Evolutionary conservation across 2,888 invertebrate genomes (phyloP).

Genomic region (Leucophora obtusa): DNA sequence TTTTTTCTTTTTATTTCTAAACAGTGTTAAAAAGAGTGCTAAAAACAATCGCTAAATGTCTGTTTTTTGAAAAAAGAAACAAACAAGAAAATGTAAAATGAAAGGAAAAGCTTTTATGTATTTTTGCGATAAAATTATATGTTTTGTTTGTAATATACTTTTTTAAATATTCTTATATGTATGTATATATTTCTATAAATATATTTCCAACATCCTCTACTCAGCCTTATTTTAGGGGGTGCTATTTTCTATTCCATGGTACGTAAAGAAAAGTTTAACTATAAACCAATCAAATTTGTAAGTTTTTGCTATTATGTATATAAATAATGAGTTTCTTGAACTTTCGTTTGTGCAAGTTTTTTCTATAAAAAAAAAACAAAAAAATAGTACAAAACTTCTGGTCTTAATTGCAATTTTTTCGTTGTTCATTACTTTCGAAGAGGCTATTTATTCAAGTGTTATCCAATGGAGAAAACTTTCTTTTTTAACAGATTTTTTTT

Average conservation of each 20-base stretch:
- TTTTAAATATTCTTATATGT: background rate
- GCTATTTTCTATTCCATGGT: background rate
- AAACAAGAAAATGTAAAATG: background rate
- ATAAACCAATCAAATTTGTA: conserved; percentile 56
- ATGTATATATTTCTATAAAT: no score
- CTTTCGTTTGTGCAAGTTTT: conserved; percentile 26
- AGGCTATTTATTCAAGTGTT: conserved; percentile 31
- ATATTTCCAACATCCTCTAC: background rate
- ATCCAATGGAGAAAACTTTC: conserved; percentile 12
- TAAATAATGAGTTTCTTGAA: conserved; percentile 54
- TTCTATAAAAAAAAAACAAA: background rate
- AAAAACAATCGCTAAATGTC: conserved; percentile 7
- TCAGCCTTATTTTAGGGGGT: background rate
- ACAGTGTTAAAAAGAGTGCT: conserved; percentile 7
- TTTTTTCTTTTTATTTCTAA: background rate
- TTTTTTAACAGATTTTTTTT: conserved; percentile 11
- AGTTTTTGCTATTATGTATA: conserved; percentile 40
- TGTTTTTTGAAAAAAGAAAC: background rate
- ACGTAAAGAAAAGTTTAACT: conserved; percentile 3
- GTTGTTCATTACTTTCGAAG: conserved; percentile 3
- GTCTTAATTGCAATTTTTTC: conserved; percentile 35
- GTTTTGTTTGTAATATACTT: background rate
- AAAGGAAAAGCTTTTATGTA: background rate
- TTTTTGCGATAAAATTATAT: conserved; percentile 1
- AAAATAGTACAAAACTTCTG: conserved; percentile 24